Evolutionary conservation across 37 sponge, comb jelly and placozoan species (phyloP).

Genomic region (Oopsacas minuta): DNA sequence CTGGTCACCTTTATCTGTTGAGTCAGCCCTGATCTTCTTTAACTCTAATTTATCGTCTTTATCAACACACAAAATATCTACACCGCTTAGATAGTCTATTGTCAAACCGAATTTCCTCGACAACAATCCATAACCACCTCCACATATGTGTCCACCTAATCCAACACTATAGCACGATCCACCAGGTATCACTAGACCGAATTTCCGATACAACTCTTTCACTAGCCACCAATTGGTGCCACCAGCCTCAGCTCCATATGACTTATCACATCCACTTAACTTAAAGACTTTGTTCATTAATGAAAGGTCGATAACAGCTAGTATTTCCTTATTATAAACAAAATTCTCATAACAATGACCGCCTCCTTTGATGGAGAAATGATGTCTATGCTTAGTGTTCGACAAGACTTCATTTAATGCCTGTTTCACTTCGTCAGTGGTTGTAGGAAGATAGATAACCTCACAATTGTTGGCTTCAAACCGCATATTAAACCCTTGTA

Average conservation of each 20-base stretch:
- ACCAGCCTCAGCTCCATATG: not conserved
- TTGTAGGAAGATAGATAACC: not conserved
- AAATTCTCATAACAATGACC: not conserved
- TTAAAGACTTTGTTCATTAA: not conserved
- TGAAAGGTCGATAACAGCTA: not conserved
- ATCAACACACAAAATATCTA: not conserved
- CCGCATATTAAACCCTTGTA: not conserved
- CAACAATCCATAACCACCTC: not conserved
- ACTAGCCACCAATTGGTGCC: not conserved
- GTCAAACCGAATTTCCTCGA: not conserved
- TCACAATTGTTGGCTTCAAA: not conserved
- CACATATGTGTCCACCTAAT: constrained; percentile 13
- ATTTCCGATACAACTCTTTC: not conserved
- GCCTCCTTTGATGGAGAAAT: not conserved
- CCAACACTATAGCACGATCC: constrained; percentile 12
- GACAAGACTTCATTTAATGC: not conserved
- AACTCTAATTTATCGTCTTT: not conserved
- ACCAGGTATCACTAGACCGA: not conserved
- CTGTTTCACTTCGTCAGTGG: not conserved
- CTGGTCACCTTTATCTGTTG: not conserved
- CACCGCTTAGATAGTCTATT: not conserved
- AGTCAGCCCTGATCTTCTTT: not conserved
- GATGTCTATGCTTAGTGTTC: not conserved
- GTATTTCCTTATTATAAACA: not conserved
- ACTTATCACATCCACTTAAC: not conserved